Percentiles rank a stretch among this genome's conserved stretches.
Conservation (phyloP, 2,113 vertebrate genomes). For the Apteryx mantelli region DNA sequence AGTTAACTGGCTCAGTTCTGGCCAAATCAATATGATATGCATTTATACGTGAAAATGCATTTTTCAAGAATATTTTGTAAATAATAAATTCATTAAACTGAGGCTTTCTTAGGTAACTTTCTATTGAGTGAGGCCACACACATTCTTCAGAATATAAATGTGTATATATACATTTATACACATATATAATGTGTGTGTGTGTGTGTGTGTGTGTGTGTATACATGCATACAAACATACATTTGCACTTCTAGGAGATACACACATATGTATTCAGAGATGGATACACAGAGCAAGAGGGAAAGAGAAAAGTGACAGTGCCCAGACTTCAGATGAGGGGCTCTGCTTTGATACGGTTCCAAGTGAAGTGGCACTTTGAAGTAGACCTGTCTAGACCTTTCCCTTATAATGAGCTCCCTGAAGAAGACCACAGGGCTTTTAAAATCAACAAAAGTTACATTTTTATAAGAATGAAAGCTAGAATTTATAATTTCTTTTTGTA, state of each 20-base stretch:
- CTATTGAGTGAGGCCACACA: not conserved
- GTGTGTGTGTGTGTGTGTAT: not conserved
- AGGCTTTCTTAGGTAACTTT: not conserved
- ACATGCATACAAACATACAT: not conserved
- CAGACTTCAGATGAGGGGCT: not conserved
- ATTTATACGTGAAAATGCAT: not conserved
- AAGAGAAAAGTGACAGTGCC: not conserved
- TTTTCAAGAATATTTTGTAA: not conserved
- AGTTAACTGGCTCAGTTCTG: not conserved
- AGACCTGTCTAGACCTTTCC: not conserved
- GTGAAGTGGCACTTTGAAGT: not conserved
- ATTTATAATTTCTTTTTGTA: not conserved
- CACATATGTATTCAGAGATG: not conserved
- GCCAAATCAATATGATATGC: not conserved
- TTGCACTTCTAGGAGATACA: not conserved
- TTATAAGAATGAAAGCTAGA: not conserved
- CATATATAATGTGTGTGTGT: not conserved
- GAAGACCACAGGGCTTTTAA: not conserved
- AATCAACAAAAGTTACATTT: not conserved
- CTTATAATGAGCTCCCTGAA: constrained; percentile 27
- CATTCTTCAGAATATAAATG: not conserved
- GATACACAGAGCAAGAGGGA: not conserved
- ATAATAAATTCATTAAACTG: not conserved
- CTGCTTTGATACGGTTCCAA: not conserved
- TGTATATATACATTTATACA: not conserved